phyloP scores from a whole-genome alignment of 2,797 vertebrate species.

The Pteropus rufus region DNA sequence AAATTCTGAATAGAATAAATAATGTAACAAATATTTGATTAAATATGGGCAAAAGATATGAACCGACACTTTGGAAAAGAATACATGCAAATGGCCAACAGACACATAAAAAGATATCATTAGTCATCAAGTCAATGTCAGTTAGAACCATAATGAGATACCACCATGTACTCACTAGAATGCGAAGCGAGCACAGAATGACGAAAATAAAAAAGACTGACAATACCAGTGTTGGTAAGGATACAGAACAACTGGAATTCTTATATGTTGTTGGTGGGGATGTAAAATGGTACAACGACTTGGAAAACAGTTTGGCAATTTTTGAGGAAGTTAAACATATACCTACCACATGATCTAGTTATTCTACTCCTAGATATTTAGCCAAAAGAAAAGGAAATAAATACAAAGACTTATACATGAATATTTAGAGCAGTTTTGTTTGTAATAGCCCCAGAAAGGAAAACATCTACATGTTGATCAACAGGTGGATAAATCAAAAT shows the following conservation, averaged over 20 bases:
- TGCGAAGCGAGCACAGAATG: not conserved
- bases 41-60: conserved; percentile 7
- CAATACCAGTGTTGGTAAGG: not conserved
- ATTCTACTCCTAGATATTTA: conserved; percentile 25
- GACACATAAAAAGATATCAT: not conserved
- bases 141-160: conserved; percentile 8
- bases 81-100: not conserved
- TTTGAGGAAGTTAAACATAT: conserved; percentile 12
- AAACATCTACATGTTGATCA: not conserved
- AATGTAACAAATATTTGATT: conserved; percentile 6
- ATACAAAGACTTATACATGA: not conserved
- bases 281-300: not conserved
- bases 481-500: not conserved
- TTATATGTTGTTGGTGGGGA: not conserved
- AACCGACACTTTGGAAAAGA: conserved; percentile 4
- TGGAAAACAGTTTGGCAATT: not conserved
- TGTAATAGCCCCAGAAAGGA: not conserved
- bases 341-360: not conserved
- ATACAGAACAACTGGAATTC: not conserved
- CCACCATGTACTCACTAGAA: not conserved
- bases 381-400: not conserved
- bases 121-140: not conserved
- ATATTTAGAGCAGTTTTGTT: not conserved
- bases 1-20: conserved; percentile 1
- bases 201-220: not conserved